phyloP scores from a whole-genome alignment of 2,888 invertebrate genomes.

The Synergus itoensis region DNA sequence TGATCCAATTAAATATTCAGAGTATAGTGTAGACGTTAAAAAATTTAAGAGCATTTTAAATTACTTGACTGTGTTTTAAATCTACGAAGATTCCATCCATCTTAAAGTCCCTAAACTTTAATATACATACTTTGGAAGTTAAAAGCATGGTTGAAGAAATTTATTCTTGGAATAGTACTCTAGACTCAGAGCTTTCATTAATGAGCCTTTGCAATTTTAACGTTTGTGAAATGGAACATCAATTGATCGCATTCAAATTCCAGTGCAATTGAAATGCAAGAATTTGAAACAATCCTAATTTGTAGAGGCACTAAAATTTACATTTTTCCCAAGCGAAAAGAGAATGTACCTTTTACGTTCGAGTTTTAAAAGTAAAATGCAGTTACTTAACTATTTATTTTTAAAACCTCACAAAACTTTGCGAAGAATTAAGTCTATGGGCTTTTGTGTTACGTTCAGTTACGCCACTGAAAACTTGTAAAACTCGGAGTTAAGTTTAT shows the following conservation, averaged over 20 bases:
- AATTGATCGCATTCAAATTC: neutral
- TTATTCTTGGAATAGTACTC: neutral
- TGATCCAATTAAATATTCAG: neutral
- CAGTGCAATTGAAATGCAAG: neutral
- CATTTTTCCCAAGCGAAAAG: neutral
- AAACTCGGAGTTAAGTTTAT: slow-evolving; percentile 19
- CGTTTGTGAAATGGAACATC: neutral
- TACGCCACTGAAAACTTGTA: slow-evolving; percentile 27
- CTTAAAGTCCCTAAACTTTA: slow-evolving; percentile 4
- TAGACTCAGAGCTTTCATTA: neutral
- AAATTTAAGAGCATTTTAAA: too few species aligned
- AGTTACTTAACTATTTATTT: slow-evolving; percentile 10
- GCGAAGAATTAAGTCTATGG: slow-evolving; percentile 21
- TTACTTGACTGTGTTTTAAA: neutral
- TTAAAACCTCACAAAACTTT: slow-evolving; percentile 26
- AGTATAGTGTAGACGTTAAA: too few species aligned
- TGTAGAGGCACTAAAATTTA: neutral
- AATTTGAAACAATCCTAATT: neutral
- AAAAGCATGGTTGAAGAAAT: neutral
- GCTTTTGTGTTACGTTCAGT: slow-evolving; percentile 11
- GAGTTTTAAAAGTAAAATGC: neutral
- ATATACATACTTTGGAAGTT: neutral
- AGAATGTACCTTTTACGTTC: neutral
- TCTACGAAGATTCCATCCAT: neutral
- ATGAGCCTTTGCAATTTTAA: neutral